Evolutionary conservation across 2,113 vertebrate genomes (phyloP).

Genomic region (Polyodon spathula): DNA sequence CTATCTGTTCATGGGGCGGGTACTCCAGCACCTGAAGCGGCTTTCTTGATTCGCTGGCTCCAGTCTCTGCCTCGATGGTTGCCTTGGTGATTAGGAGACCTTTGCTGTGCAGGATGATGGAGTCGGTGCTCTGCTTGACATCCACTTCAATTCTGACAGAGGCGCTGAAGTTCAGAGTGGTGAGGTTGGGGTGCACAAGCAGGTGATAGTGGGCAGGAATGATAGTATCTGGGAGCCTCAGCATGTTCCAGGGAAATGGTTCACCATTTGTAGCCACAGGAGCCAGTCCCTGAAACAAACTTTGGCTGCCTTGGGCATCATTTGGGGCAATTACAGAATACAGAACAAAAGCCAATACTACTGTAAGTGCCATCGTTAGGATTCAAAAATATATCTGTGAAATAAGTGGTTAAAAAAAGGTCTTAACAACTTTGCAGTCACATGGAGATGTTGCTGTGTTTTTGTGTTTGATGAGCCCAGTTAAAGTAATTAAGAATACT

Average conservation of each 20-base stretch:
- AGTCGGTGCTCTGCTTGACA: slow-evolving; percentile 57
- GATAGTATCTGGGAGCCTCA: slow-evolving; percentile 59
- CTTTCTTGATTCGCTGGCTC: slow-evolving; percentile 39
- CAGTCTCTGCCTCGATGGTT: slow-evolving; percentile 44
- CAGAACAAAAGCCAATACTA: slow-evolving; percentile 33
- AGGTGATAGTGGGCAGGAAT: slow-evolving; percentile 54
- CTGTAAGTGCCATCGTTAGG: slow-evolving; percentile 27
- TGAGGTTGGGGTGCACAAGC: slow-evolving; percentile 58
- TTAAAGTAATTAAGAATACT: no score
- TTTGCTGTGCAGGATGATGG: slow-evolving; percentile 63
- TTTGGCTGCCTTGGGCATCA: slow-evolving; percentile 20
- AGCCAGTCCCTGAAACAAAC: slow-evolving; percentile 26
- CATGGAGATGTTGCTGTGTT: no score
- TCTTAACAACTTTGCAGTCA: no score
- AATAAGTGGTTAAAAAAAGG: no score
- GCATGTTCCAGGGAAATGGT: slow-evolving; percentile 59
- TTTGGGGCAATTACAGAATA: slow-evolving; percentile 23
- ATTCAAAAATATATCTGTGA: no score
- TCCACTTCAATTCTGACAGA: slow-evolving; percentile 52
- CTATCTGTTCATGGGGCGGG: slow-evolving; percentile 56
- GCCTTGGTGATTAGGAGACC: slow-evolving; percentile 49
- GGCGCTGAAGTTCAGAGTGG: slow-evolving; percentile 46
- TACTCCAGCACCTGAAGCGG: slow-evolving; percentile 57
- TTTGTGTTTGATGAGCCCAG: no score
- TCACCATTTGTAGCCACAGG: slow-evolving; percentile 35